Conservation (phyloP, 1,140 invertebrate species). For the Atopsyche davidsoni region DNA sequence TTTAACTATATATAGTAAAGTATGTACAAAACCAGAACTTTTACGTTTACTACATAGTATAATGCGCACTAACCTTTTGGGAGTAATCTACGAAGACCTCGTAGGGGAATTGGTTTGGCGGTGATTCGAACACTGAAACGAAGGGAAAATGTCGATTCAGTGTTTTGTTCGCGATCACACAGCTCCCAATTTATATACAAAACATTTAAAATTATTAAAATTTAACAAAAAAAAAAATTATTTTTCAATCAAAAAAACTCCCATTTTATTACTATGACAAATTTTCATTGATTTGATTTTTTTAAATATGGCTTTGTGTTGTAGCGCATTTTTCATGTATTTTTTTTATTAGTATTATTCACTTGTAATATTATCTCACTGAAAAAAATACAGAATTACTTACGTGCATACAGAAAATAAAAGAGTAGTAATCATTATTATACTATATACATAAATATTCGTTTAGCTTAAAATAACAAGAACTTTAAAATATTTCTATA, state of each 20-base stretch:
- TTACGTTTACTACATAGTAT: too few species aligned
- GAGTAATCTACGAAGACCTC: constrained; percentile 31
- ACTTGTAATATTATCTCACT: too few species aligned
- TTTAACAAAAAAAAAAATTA: not conserved
- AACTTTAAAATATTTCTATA: too few species aligned
- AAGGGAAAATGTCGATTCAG: constrained; percentile 28
- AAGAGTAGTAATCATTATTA: too few species aligned
- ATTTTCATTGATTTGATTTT: not conserved
- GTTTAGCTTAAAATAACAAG: too few species aligned
- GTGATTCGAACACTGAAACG: constrained; percentile 30
- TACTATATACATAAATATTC: too few species aligned
- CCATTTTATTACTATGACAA: not conserved
- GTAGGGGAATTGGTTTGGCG: constrained; percentile 27
- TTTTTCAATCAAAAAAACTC: not conserved
- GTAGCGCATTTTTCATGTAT: not conserved
- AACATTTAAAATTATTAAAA: not conserved
- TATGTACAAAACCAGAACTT: too few species aligned
- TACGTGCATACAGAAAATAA: too few species aligned
- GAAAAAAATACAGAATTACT: too few species aligned
- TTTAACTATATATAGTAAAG: too few species aligned
- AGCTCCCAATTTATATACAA: not conserved
- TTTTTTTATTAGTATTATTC: too few species aligned
- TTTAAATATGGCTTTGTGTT: not conserved
- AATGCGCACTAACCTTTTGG: constrained; percentile 30
- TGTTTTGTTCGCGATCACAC: too few species aligned